Evolutionary conservation across 2,113 vertebrate species (phyloP), one percentile per base, ranked within the genome.

Genomic region (Procavia capensis): DNA sequence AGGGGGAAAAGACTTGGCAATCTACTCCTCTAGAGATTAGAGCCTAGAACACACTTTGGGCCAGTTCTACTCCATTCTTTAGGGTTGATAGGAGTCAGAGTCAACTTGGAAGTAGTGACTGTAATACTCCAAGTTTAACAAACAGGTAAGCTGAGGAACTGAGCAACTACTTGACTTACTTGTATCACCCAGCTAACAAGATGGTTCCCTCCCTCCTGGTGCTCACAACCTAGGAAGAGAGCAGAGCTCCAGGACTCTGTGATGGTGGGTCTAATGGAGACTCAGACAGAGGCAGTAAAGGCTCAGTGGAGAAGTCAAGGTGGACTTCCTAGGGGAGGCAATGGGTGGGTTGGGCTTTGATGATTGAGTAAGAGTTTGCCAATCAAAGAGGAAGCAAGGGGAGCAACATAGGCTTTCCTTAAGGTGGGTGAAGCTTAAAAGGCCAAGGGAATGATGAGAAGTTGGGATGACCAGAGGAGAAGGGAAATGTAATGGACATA

Each of bases 301-400:
- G 66, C 10, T 41, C 92, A 43, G 59, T n/a, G 78, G 45, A 68
- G 85, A n/a, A 50, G 27, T 61, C 41, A 27, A 29, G 61, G 45
- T 68, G 17, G 29, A 20, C 36, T 72, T 85, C 78, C 43, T 22
- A 6, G 64, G 43, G 72, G 22, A 89, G 34, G 76, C 0, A 2
- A 47, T 36, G 59, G 47, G 72, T n/a, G 20, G 47, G 31, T 6
- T 74, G 79, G 81, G 88, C 39, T 94, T 89, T 90, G 88, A 83
- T 70, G 72, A 27, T 25, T 75, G 85, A 70, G 9, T 45, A 91
- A 87, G 80, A 93, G 79, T 88, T 96, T 94, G 34, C 41, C 31
- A 75, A 79, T 41, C 3, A 41, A 88, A 70, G 70, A 63, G 14
- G 19, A 85, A 89, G 39, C 24, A 59, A 91, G 61, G n/a, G 43